Conservation (phyloP, 2,113 vertebrate genomes). For the Tiliqua scincoides region DNA sequence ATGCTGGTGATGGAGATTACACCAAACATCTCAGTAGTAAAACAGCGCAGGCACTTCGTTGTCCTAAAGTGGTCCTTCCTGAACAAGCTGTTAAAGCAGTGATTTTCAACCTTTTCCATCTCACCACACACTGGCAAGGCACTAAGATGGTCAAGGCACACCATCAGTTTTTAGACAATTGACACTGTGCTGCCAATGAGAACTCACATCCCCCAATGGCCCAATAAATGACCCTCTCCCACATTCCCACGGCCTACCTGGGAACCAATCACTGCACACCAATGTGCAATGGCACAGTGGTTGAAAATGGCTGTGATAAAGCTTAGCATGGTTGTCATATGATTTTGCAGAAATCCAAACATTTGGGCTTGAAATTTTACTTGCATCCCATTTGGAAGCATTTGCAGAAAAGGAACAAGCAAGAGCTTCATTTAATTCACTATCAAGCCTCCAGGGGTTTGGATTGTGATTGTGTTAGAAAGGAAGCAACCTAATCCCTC, state of each 20-base stretch:
- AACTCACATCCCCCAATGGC: too few species aligned
- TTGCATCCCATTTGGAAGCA: neutral
- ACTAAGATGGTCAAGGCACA: too few species aligned
- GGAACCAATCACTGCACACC: too few species aligned
- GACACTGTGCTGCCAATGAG: too few species aligned
- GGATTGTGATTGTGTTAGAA: neutral
- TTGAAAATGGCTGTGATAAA: too few species aligned
- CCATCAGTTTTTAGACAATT: too few species aligned
- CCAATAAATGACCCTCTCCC: too few species aligned
- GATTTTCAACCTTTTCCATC: too few species aligned
- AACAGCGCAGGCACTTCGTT: neutral
- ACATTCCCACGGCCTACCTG: too few species aligned
- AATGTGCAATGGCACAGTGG: too few species aligned
- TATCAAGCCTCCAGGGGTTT: accelerated
- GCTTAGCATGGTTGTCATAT: neutral
- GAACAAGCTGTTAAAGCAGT: neutral
- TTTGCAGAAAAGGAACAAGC: neutral
- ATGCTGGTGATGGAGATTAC: neutral
- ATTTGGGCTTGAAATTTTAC: neutral
- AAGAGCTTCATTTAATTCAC: constrained; percentile 20
- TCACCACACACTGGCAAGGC: too few species aligned
- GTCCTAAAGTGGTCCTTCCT: neutral
- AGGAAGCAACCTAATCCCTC: constrained; percentile 20
- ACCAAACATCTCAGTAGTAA: neutral
- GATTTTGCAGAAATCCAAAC: too few species aligned